Conservation (phyloP, 2,888 invertebrate species). For the Ennomos erosarius region DNA sequence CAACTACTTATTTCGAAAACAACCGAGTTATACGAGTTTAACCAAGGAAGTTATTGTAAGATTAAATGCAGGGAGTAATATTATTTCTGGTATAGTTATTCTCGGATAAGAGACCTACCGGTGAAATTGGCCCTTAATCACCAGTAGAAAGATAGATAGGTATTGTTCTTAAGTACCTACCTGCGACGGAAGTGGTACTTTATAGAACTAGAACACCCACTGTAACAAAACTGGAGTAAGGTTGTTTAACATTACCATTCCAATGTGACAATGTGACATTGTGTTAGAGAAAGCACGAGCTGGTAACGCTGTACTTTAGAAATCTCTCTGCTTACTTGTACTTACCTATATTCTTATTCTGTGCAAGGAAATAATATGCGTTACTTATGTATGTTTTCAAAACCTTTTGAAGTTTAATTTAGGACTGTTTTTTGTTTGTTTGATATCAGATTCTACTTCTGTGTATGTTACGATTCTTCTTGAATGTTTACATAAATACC, state of each 20-base stretch:
- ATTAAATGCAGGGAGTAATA: no score
- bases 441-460: neutral
- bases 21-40: no score
- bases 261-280: constrained; percentile 47
- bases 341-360: constrained; percentile 1
- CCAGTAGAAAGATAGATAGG: neutral
- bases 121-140: no score
- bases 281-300: constrained; percentile 31
- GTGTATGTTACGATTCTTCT: constrained; percentile 26
- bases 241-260: constrained; percentile 64
- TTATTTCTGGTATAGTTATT: no score
- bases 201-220: constrained; percentile 64
- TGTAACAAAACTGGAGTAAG: constrained; percentile 66
- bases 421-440: constrained; percentile 5
- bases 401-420: no score
- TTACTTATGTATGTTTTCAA: no score
- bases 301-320: constrained; percentile 6
- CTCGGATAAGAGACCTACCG: no score
- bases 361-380: no score
- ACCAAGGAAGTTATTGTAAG: no score
- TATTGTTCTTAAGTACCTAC: constrained; percentile 58
- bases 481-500: constrained; percentile 49
- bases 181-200: constrained; percentile 69
- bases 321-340: constrained; percentile 13
- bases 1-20: no score